Conservation (phyloP, 1,140 invertebrate species). For the Dryas iulia region DNA sequence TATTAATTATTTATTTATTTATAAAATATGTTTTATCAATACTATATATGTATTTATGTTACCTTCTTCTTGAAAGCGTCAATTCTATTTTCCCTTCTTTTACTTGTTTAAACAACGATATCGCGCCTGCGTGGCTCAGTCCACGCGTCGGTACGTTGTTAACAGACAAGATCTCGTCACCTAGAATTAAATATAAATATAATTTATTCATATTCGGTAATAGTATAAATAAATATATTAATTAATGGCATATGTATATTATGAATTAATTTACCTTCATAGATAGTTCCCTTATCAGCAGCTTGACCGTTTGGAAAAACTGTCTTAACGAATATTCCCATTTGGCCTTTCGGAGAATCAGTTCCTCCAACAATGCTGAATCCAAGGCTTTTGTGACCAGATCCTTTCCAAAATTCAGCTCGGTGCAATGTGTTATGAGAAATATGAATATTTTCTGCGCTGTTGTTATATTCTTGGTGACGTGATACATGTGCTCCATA, state of each 20-base stretch:
- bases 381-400: slow-evolving; percentile 91
- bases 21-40: background rate
- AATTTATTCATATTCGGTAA: too few species aligned
- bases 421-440: slow-evolving; percentile 61
- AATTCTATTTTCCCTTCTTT: slow-evolving; percentile 92
- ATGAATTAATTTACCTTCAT: slow-evolving; percentile 85
- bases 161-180: slow-evolving; percentile 95
- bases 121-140: slow-evolving; percentile 93
- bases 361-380: slow-evolving; percentile 95
- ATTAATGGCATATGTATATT: background rate
- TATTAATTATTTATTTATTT: background rate
- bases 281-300: slow-evolving; percentile 88
- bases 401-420: slow-evolving; percentile 88
- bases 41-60: slow-evolving; percentile 18
- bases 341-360: slow-evolving; percentile 92
- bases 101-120: slow-evolving; percentile 93
- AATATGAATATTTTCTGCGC: slow-evolving; percentile 50
- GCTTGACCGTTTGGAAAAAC: slow-evolving; percentile 94
- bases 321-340: slow-evolving; percentile 96
- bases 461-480: slow-evolving; percentile 56
- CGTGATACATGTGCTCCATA: slow-evolving; percentile 52
- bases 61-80: slow-evolving; percentile 88
- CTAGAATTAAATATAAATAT: slow-evolving; percentile 75
- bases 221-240: background rate
- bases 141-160: slow-evolving; percentile 91